Percentiles rank a stretch among this genome's conserved stretches.
Conservation (phyloP, 2,888 invertebrate genomes). For the Hydriomena furcata region DNA sequence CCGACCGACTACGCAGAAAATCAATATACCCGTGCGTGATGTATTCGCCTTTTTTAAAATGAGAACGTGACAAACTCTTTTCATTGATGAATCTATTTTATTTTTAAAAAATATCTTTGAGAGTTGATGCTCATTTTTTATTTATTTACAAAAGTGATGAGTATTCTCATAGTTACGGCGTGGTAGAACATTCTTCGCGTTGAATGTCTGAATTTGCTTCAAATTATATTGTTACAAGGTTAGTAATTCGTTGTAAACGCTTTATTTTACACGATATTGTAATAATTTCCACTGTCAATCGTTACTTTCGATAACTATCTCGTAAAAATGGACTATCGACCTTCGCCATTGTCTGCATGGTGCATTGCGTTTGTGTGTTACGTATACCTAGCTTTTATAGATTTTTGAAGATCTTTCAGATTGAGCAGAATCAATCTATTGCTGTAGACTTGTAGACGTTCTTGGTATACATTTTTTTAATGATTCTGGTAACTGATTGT, state of each 20-base stretch:
- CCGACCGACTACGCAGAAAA: conserved; percentile 67
- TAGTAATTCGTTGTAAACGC: conserved; percentile 54
- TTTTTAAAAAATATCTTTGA: conserved; percentile 76
- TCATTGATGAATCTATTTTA: conserved; percentile 75
- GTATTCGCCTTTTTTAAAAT: conserved; percentile 80
- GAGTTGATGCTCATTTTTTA: conserved; percentile 83
- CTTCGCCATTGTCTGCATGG: conserved; percentile 83
- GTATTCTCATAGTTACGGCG: conserved; percentile 81
- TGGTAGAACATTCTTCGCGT: conserved; percentile 79
- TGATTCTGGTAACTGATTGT: too few relatives aligned
- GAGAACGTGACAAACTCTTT: conserved; percentile 80
- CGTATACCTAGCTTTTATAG: conserved; percentile 37
- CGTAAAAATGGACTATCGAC: conserved; percentile 67
- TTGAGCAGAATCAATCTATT: neutral
- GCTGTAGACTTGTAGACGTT: conserved; percentile 16
- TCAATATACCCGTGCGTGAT: conserved; percentile 79
- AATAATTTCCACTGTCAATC: neutral
- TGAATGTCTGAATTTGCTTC: conserved; percentile 72
- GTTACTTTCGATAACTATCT: conserved; percentile 44
- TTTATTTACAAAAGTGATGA: conserved; percentile 83
- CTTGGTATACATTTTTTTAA: neutral
- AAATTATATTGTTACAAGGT: conserved; percentile 73
- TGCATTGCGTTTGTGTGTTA: conserved; percentile 75
- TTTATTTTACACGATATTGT: conserved; percentile 18
- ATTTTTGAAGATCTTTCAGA: conserved; percentile 27